phyloP scores from a whole-genome alignment of 2,797 vertebrate species.

The Kryptopterus vitreolus region DNA sequence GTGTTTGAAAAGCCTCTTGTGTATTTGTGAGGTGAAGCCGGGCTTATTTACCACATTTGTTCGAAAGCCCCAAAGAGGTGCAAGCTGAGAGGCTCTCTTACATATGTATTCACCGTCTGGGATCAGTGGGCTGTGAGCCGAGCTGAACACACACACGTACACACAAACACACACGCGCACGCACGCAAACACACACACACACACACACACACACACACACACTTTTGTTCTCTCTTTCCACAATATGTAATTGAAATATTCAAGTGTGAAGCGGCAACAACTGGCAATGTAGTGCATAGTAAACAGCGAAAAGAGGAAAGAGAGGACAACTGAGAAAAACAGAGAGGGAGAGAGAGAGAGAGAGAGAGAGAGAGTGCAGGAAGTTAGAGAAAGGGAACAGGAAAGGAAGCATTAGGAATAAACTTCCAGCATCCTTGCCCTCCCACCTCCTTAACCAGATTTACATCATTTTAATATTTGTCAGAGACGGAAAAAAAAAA shows the following conservation, averaged over 20 bases:
- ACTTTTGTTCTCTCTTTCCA: constrained; percentile 27
- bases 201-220: constrained; percentile 10
- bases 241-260: constrained; percentile 55
- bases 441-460: constrained; percentile 72
- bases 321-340: neutral
- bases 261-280: constrained; percentile 60
- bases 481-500: constrained; percentile 54
- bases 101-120: constrained; percentile 73
- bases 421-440: constrained; percentile 43
- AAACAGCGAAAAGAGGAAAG: constrained; percentile 3
- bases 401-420: constrained; percentile 1
- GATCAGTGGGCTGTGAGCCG: constrained; percentile 51
- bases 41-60: constrained; percentile 78
- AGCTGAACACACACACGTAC: constrained; percentile 39
- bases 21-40: constrained; percentile 60
- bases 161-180: constrained; percentile 23
- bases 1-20: constrained; percentile 63
- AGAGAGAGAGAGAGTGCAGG: neutral
- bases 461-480: constrained; percentile 70
- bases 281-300: constrained; percentile 55
- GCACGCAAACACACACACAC: constrained; percentile 21
- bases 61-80: constrained; percentile 71
- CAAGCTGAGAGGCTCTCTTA: constrained; percentile 70
- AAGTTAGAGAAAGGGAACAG: neutral
- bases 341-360: neutral